Conservation (phyloP, 2,113 vertebrate genomes). For the Tautogolabrus adspersus region DNA sequence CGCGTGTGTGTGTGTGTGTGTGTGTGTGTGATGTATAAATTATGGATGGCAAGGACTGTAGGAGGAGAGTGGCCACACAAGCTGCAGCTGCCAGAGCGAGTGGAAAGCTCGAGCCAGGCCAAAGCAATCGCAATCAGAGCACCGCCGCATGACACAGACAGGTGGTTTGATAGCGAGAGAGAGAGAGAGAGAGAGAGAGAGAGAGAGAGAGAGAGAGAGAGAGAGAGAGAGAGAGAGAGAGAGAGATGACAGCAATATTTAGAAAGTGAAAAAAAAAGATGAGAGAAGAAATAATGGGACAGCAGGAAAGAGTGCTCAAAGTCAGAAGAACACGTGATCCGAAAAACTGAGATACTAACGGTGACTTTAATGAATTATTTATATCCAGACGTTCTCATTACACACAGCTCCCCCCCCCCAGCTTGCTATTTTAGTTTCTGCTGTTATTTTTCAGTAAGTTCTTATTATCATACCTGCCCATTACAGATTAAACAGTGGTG, state of each 20-base stretch:
- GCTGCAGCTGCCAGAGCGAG: slow-evolving; percentile 65
- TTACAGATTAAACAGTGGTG: not conserved
- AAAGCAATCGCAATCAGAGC: slow-evolving; percentile 63
- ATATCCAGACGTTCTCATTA: slow-evolving; percentile 61
- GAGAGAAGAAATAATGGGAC: slow-evolving; percentile 52
- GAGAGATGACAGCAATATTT: slow-evolving; percentile 11
- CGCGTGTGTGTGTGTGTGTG: slow-evolving; percentile 33
- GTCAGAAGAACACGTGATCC: slow-evolving; percentile 44
- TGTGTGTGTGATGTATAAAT: slow-evolving; percentile 63
- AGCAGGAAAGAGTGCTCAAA: slow-evolving; percentile 46
- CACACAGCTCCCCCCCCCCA: slow-evolving; percentile 32
- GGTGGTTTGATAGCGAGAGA: slow-evolving; percentile 56
- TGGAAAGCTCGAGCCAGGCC: slow-evolving; percentile 43
- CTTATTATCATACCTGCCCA: slow-evolving; percentile 30
- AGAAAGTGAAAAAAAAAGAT: slow-evolving; percentile 20
- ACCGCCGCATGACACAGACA: slow-evolving; percentile 49
- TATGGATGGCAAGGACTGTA: slow-evolving; percentile 67
- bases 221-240: not conserved
- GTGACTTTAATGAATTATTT: slow-evolving; percentile 67
- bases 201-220: not conserved
- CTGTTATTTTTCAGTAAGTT: slow-evolving; percentile 42
- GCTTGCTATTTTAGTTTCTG: slow-evolving; percentile 40
- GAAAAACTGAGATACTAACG: slow-evolving; percentile 62
- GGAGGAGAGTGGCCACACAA: slow-evolving; percentile 72
- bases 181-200: not conserved